These are phyloP conservation scores for rabbit (Oryctolagus cuniculus) DNA, from an alignment of 2,113 vertebrate species.

Conservation along the genomic window mOryCun1.1 NC_091435.1:167557001-167557500, in stretches of 20 bases:
- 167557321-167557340: not conserved
- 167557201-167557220: not conserved
- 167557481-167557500: not conserved
- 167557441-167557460: not conserved
- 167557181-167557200: not conserved
- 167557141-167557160: not conserved
- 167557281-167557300: not conserved
- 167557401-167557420: not conserved
- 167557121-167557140: too few species aligned
- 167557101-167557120: too few species aligned
- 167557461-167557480: not conserved
- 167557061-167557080: not conserved
- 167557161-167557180: not conserved
- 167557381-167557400: not conserved
- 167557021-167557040: not conserved
- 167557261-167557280: not conserved
- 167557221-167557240: not conserved
- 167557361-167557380: not conserved
- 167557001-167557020: constrained; percentile 36
- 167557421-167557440: not conserved
- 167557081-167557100: too few species aligned
- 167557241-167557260: not conserved
- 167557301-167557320: not conserved
- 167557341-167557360: not conserved
- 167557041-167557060: not conserved